Conservation (phyloP, 1,140 invertebrate species). For the Hetaerina americana region DNA sequence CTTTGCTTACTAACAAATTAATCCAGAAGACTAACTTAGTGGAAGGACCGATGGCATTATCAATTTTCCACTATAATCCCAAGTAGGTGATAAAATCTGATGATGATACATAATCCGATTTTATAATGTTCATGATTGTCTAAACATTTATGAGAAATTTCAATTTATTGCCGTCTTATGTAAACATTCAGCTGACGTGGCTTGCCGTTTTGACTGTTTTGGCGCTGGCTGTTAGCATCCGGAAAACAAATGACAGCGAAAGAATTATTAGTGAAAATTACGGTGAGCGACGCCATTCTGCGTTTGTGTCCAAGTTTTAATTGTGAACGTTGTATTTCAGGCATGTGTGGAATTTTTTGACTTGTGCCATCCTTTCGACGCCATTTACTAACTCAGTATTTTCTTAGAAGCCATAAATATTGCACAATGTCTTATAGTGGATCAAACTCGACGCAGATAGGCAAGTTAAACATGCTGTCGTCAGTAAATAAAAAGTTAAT, state of each 20-base stretch:
- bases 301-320: neutral
- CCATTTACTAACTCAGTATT: no score
- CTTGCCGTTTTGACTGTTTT: neutral
- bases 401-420: no score
- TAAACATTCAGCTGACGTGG: neutral
- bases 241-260: neutral
- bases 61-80: no score
- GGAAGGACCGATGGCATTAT: no score
- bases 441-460: neutral
- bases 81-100: no score
- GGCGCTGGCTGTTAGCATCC: neutral
- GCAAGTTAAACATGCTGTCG: neutral
- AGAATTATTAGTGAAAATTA: constrained; percentile 1
- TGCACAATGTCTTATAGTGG: neutral
- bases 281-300: neutral
- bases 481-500: neutral
- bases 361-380: no score
- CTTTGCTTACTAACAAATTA: no score
- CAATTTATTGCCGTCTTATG: no score
- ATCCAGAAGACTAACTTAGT: no score
- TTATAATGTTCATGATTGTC: no score
- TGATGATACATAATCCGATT: no score
- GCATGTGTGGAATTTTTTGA: neutral
- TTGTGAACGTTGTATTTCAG: neutral
- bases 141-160: no score